phyloP scores from a whole-genome alignment of 2,888 invertebrate genomes.

The Catocala nupta region DNA sequence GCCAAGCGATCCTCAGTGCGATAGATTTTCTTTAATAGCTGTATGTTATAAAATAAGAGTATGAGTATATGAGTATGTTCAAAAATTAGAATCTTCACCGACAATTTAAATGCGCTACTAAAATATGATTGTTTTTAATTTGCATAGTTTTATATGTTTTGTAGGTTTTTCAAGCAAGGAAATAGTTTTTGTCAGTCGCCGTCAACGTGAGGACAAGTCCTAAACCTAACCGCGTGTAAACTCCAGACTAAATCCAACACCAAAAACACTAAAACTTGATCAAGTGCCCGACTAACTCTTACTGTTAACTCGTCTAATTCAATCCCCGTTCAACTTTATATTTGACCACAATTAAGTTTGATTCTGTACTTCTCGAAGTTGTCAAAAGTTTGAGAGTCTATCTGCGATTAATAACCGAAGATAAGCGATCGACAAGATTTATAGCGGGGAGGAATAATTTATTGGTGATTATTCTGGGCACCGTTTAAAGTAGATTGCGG shows the following conservation, averaged over 20 bases:
- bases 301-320: constrained; percentile 14
- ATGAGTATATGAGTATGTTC: too few relatives aligned
- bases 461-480: neutral
- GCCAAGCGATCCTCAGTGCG: too few relatives aligned
- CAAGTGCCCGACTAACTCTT: constrained; percentile 5
- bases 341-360: constrained; percentile 31
- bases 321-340: constrained; percentile 20
- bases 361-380: constrained; percentile 24
- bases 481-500: neutral
- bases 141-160: too few relatives aligned
- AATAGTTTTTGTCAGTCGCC: too few relatives aligned
- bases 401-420: constrained; percentile 34
- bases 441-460: constrained; percentile 18
- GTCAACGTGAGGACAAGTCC: too few relatives aligned
- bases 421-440: constrained; percentile 31
- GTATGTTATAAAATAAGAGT: too few relatives aligned
- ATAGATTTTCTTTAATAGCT: too few relatives aligned
- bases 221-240: neutral
- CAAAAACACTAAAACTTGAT: constrained; percentile 8
- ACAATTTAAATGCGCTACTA: too few relatives aligned
- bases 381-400: constrained; percentile 25
- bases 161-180: too few relatives aligned
- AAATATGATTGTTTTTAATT: too few relatives aligned
- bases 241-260: neutral
- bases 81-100: too few relatives aligned